Evolutionary conservation across 2,888 invertebrate species (phyloP).

Genomic region (Neoascia interrupta): DNA sequence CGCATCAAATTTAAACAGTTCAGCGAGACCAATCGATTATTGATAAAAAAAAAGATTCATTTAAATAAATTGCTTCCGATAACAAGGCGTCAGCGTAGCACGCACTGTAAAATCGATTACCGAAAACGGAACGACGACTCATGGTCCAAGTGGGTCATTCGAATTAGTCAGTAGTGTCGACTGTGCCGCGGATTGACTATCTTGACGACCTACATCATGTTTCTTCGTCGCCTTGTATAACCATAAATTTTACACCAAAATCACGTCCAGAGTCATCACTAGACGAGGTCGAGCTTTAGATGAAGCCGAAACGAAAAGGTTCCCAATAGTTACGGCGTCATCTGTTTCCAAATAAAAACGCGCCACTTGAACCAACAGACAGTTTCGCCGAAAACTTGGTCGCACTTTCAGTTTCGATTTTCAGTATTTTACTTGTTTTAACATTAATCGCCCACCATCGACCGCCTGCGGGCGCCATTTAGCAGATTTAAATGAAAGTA

Average conservation of each 20-base stretch:
- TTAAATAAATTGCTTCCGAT: slow-evolving; percentile 40
- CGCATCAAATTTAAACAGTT: not conserved
- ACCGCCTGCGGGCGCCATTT: slow-evolving; percentile 1
- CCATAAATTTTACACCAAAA: slow-evolving; percentile 7
- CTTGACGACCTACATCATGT: not conserved
- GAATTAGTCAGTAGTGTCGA: not conserved
- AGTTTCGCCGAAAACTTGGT: not conserved
- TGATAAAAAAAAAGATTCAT: slow-evolving; percentile 30
- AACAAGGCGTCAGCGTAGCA: slow-evolving; percentile 16
- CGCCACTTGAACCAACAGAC: not conserved
- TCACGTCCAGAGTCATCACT: not conserved
- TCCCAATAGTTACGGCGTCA: too few species aligned
- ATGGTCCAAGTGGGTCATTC: slow-evolving; percentile 2
- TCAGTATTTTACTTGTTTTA: slow-evolving; percentile 4
- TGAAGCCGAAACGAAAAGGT: too few species aligned
- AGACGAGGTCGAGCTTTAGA: not conserved
- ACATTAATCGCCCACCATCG: not conserved
- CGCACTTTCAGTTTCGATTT: slow-evolving; percentile 17
- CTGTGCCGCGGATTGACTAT: slow-evolving; percentile 3
- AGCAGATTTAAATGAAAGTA: slow-evolving; percentile 13
- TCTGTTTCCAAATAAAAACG: too few species aligned
- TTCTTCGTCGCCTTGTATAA: not conserved
- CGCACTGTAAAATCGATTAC: slow-evolving; percentile 6
- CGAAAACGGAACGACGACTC: not conserved
- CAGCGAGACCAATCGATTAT: slow-evolving; percentile 23